Conservation (phyloP, 2,888 invertebrate genomes). For the Laothoe populi region DNA sequence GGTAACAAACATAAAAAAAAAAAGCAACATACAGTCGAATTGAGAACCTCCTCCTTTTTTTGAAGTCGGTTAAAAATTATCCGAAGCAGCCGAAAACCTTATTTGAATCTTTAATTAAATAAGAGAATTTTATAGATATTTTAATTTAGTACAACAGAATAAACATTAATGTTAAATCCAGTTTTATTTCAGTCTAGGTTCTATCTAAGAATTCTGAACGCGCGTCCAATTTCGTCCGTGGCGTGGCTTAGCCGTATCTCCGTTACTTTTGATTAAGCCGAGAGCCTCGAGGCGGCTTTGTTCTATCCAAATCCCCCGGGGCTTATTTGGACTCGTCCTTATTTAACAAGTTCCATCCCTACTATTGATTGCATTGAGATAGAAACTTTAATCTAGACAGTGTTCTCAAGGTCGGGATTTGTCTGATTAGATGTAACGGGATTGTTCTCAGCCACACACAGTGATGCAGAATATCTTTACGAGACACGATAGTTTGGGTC, state of each 20-base stretch:
- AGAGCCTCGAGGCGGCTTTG: not conserved
- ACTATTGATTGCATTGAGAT: not conserved
- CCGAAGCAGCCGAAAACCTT: no score
- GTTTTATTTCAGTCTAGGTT: not conserved
- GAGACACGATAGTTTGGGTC: no score
- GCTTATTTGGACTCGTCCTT: conserved; percentile 8
- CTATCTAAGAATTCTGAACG: conserved; percentile 2
- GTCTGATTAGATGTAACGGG: not conserved
- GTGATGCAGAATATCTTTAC: no score
- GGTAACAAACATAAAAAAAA: no score
- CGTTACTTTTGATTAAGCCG: conserved; percentile 17
- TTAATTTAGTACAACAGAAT: no score
- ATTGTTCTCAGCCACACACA: no score
- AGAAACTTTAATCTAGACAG: conserved; percentile 10
- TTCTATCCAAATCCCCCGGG: conserved; percentile 1
- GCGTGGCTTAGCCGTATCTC: conserved; percentile 3
- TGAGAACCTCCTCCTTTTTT: no score
- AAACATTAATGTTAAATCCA: not conserved
- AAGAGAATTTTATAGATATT: no score
- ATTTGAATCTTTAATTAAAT: no score
- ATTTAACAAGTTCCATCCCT: not conserved
- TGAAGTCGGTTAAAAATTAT: no score
- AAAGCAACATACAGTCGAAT: no score
- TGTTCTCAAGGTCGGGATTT: not conserved
- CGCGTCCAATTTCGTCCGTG: conserved; percentile 7